Conservation (phyloP, 2,113 vertebrate genomes). For the Melospiza georgiana region DNA sequence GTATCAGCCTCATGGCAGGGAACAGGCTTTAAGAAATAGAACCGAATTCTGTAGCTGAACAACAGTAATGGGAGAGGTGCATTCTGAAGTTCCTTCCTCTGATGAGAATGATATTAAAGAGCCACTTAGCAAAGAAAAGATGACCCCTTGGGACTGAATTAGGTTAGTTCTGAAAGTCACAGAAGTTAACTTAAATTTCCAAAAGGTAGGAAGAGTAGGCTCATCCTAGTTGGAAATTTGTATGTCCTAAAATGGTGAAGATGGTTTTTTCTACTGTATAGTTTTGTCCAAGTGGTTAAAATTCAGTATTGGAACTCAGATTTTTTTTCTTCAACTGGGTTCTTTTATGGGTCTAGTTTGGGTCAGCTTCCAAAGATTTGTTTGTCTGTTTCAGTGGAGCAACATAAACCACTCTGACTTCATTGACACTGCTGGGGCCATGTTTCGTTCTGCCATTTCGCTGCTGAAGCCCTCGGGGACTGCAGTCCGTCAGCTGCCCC, state of each 20-base stretch:
- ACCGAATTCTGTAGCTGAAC: background rate
- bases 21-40: background rate
- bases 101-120: background rate
- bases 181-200: background rate
- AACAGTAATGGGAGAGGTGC: background rate
- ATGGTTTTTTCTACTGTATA: background rate
- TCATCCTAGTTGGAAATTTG: background rate
- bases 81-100: background rate
- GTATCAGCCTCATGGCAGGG: constrained; percentile 31
- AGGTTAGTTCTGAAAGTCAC: background rate
- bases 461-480: constrained; percentile 85
- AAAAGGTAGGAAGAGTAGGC: background rate
- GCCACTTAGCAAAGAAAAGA: background rate
- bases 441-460: constrained; percentile 81
- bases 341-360: background rate
- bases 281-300: background rate
- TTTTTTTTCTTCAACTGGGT: background rate
- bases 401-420: constrained; percentile 92
- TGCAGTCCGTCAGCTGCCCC: constrained; percentile 90
- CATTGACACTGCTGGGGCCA: constrained; percentile 83
- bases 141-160: background rate
- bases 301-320: background rate
- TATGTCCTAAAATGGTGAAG: background rate
- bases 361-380: background rate
- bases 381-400: constrained; percentile 84